These are phyloP conservation scores for Remorina albescens DNA, from an alignment of 2,797 vertebrate species.

Conservation along the genomic window DNA sequence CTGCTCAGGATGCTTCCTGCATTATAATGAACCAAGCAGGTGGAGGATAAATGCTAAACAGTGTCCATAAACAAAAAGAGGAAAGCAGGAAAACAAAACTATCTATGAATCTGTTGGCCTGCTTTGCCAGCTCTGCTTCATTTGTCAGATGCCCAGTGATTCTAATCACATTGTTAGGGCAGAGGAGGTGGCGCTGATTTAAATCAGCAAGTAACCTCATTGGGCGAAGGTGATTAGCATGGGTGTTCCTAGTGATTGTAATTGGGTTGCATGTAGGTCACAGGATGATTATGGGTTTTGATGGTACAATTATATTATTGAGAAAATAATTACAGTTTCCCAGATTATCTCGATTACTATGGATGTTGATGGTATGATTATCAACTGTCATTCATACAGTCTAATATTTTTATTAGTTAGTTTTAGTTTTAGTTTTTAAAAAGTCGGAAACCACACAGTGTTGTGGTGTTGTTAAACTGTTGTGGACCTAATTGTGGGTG, in stretches of 20 bases:
- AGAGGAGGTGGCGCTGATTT: slow-evolving; percentile 63
- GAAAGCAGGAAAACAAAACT: slow-evolving; percentile 36
- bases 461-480: too few species aligned
- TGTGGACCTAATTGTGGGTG: too few species aligned
- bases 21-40: slow-evolving; percentile 37
- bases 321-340: too few species aligned
- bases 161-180: slow-evolving; percentile 62
- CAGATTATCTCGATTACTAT: too few species aligned
- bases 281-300: too few species aligned
- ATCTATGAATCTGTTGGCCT: slow-evolving; percentile 26
- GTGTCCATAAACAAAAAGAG: slow-evolving; percentile 25
- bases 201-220: slow-evolving; percentile 59
- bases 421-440: too few species aligned
- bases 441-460: too few species aligned
- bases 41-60: slow-evolving; percentile 38
- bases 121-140: slow-evolving; percentile 33
- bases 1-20: slow-evolving; percentile 36
- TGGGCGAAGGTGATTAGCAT: slow-evolving; percentile 61
- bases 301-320: too few species aligned
- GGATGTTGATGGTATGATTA: too few species aligned
- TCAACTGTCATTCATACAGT: too few species aligned
- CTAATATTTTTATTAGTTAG: too few species aligned
- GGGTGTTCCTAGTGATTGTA: slow-evolving; percentile 69
- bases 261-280: too few species aligned
- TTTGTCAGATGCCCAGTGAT: slow-evolving; percentile 52